A percentile compares a stretch with the other conserved stretches of the same genome.
These are phyloP conservation scores for Sarcophaga peregrina DNA, from an alignment of 1,140 invertebrate species.

Conservation along the genomic window DNA sequence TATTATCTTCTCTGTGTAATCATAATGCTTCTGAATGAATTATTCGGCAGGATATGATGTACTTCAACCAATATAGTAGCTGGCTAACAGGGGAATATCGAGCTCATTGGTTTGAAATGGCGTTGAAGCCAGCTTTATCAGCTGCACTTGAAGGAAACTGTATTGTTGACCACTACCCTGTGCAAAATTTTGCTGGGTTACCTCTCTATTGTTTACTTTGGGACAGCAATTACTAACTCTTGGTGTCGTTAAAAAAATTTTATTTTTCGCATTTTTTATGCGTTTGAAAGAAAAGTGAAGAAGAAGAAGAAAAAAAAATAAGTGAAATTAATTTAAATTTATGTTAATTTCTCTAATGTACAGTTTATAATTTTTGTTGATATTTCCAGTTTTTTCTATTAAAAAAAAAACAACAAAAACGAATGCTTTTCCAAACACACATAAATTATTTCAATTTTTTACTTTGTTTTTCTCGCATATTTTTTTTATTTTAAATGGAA, in stretches of 20 bases:
- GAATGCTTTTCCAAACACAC: background rate
- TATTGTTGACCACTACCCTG: too few relatives aligned
- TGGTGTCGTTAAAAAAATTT: background rate
- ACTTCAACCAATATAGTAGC: too few relatives aligned
- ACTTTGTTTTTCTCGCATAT: background rate
- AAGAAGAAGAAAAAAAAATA: background rate
- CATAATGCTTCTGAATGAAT: too few relatives aligned
- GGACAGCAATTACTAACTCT: slow-evolving; percentile 4
- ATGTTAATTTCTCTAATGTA: slow-evolving; percentile 27
- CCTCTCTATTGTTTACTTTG: slow-evolving; percentile 5
- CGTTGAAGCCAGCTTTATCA: too few relatives aligned
- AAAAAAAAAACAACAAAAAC: background rate
- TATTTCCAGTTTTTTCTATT: background rate
- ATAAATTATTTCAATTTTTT: slow-evolving; percentile 7
- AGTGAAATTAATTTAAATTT: slow-evolving; percentile 5
- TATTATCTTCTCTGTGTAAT: too few relatives aligned
- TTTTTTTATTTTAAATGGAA: background rate
- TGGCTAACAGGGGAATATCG: too few relatives aligned
- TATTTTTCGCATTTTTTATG: too few relatives aligned
- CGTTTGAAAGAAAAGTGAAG: too few relatives aligned
- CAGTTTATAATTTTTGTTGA: slow-evolving; percentile 22
- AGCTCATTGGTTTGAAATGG: too few relatives aligned
- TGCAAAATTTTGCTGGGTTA: background rate
- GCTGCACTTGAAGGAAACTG: too few relatives aligned
- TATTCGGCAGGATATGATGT: too few relatives aligned